Evolutionary conservation across 2,113 vertebrate species (phyloP).

Genomic region (Sterna hirundo): DNA sequence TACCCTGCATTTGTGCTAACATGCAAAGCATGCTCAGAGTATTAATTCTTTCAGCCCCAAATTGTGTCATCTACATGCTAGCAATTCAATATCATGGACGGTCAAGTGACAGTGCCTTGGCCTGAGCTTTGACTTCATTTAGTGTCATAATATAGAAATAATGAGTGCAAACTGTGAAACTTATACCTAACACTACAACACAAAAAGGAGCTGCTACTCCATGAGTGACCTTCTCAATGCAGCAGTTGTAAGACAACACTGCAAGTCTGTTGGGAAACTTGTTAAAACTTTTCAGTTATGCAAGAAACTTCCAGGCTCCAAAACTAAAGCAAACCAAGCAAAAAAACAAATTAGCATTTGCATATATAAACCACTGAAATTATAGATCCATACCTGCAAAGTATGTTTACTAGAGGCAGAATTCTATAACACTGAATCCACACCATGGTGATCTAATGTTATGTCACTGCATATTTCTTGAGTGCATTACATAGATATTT

Average conservation of each 20-base stretch:
- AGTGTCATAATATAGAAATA: neutral
- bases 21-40: neutral
- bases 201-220: neutral
- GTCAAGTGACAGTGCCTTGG: neutral
- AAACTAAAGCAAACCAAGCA: neutral
- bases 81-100: neutral
- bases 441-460: neutral
- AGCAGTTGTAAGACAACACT: neutral
- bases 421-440: neutral
- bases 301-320: neutral
- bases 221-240: neutral
- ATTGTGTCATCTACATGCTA: neutral
- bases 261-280: neutral
- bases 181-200: neutral
- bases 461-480: neutral
- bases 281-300: neutral
- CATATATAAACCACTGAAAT: neutral
- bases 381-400: neutral
- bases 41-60: neutral
- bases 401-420: neutral
- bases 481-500: neutral
- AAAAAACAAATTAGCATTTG: neutral
- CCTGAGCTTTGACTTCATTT: neutral
- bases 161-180: neutral
- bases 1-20: neutral